phyloP scores from a whole-genome alignment of 2,797 vertebrate species.

The Austrolebias charrua region DNA sequence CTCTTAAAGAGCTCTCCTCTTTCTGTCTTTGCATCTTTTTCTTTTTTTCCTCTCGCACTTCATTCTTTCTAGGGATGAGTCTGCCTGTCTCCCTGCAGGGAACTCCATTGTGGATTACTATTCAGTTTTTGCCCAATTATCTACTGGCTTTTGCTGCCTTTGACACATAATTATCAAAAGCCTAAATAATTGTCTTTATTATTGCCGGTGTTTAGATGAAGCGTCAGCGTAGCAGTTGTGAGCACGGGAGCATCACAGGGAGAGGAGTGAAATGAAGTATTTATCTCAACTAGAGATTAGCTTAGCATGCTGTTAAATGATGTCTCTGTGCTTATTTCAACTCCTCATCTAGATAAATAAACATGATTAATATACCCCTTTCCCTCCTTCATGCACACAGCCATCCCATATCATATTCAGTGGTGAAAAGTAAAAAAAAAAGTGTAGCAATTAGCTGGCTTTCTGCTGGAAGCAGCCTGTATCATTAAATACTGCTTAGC shows the following conservation, averaged over 20 bases:
- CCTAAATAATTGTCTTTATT: conserved; percentile 85
- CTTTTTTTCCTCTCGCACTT: conserved; percentile 57
- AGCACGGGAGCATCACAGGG: conserved; percentile 67
- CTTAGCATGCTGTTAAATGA: conserved; percentile 76
- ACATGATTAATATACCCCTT: conserved; percentile 61
- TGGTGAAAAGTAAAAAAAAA: conserved; percentile 60
- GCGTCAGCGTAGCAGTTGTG: conserved; percentile 63
- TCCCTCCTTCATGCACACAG: conserved; percentile 19
- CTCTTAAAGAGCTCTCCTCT: conserved; percentile 77
- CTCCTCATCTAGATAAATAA: conserved; percentile 71
- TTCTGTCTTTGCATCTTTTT: conserved; percentile 61
- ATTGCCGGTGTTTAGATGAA: conserved; percentile 81
- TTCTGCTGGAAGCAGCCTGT: conserved; percentile 52
- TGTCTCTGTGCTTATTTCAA: conserved; percentile 66
- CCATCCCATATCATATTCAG: conserved; percentile 47
- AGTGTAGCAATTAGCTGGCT: conserved; percentile 23
- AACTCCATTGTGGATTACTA: conserved; percentile 82
- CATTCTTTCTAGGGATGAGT: conserved; percentile 70
- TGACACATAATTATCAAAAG: conserved; percentile 87
- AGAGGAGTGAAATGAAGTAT: conserved; percentile 76
- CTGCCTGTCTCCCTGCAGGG: conserved; percentile 73
- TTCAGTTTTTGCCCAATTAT: conserved; percentile 85
- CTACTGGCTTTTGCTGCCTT: conserved; percentile 82
- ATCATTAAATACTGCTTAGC: conserved; percentile 52
- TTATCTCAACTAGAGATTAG: conserved; percentile 79